phyloP scores from a whole-genome alignment of 2,888 invertebrate species.

The Phortica okadai region DNA sequence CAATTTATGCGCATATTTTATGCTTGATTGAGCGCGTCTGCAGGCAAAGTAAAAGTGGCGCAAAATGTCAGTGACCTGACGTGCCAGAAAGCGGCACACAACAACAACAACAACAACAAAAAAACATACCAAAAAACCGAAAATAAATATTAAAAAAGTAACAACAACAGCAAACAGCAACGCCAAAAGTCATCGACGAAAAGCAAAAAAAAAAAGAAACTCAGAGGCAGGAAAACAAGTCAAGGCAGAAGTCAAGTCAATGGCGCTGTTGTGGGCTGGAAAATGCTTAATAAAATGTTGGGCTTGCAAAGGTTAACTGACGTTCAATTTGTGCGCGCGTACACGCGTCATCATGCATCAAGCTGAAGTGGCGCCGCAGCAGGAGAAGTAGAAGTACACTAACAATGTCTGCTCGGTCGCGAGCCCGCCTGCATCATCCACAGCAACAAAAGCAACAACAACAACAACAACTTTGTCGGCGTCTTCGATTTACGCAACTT shows the following conservation, averaged over 20 bases:
- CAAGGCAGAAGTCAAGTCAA: neutral
- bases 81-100: neutral
- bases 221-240: neutral
- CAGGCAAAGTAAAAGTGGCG: neutral
- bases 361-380: no score
- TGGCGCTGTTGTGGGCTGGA: neutral
- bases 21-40: slow-evolving; percentile 21
- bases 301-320: no score
- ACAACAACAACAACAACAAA: no score
- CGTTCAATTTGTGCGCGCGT: no score
- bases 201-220: neutral
- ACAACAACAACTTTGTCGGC: no score
- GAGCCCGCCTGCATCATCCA: neutral
- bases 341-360: no score
- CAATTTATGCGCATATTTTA: slow-evolving; percentile 22
- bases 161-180: neutral
- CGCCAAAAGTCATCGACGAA: neutral
- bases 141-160: slow-evolving; percentile 1
- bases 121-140: neutral
- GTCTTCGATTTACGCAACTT: no score
- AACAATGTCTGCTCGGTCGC: no score
- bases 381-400: no score
- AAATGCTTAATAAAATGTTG: neutral
- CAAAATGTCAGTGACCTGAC: slow-evolving; percentile 1
- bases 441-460: neutral